These are phyloP conservation scores for Heliconius ismenius DNA, from an alignment of 2,888 invertebrate species.

Conservation along the genomic window DNA sequence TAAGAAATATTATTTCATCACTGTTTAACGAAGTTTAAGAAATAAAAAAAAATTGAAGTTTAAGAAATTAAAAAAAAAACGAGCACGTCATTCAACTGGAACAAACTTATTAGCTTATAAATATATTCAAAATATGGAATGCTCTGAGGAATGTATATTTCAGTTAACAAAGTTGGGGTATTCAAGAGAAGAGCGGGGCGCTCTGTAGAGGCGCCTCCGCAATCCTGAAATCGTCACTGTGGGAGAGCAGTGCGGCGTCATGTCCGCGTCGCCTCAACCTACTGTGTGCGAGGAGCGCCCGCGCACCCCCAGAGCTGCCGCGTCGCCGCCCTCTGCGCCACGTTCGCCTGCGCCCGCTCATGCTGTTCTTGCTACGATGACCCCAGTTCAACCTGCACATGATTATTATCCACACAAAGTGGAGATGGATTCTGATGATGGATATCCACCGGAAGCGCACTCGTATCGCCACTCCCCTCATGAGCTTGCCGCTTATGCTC, in stretches of 20 bases:
- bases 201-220: slow-evolving; percentile 71
- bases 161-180: slow-evolving; percentile 65
- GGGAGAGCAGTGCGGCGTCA: slow-evolving; percentile 64
- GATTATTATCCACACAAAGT: slow-evolving; percentile 84
- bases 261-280: slow-evolving; percentile 76
- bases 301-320: slow-evolving; percentile 72
- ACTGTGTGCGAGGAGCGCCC: slow-evolving; percentile 67
- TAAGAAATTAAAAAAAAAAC: slow-evolving; percentile 28
- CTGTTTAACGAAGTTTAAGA: background rate
- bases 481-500: slow-evolving; percentile 76
- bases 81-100: slow-evolving; percentile 47
- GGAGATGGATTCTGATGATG: slow-evolving; percentile 83
- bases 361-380: slow-evolving; percentile 90
- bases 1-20: background rate
- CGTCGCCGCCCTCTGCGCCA: slow-evolving; percentile 77
- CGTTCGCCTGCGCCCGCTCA: slow-evolving; percentile 86
- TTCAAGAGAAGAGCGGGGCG: slow-evolving; percentile 72
- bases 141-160: slow-evolving; percentile 51
- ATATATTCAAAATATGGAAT: slow-evolving; percentile 13
- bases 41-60: background rate
- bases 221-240: slow-evolving; percentile 64
- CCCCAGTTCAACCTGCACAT: slow-evolving; percentile 90
- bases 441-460: slow-evolving; percentile 83
- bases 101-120: background rate
- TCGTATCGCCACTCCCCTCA: slow-evolving; percentile 82